These are phyloP conservation scores for Biston stratarius DNA, from an alignment of 2,888 invertebrate genomes.

Conservation along the genomic window DNA sequence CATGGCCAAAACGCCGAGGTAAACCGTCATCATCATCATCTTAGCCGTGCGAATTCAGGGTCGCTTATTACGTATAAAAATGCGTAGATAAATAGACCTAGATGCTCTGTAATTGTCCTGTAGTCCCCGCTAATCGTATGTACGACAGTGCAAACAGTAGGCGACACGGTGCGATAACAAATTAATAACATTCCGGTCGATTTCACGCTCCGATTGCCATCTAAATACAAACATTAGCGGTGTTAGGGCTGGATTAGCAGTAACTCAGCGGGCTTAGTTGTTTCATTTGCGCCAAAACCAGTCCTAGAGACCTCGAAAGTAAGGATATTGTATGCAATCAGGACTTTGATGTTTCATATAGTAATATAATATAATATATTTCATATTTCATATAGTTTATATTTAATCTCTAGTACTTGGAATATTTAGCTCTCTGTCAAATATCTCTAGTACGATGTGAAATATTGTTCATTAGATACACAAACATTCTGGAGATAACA, in stretches of 20 bases:
- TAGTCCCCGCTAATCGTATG: constrained; percentile 28
- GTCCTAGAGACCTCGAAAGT: background rate
- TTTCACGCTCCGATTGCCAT: constrained; percentile 55
- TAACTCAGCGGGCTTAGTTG: background rate
- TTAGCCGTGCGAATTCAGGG: too few relatives aligned
- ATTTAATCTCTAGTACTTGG: too few relatives aligned
- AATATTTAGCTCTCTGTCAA: too few relatives aligned
- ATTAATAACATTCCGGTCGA: constrained; percentile 54
- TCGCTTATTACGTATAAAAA: background rate
- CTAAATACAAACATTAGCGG: constrained; percentile 47
- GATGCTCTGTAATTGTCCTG: background rate
- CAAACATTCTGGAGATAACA: too few relatives aligned
- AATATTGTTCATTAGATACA: too few relatives aligned
- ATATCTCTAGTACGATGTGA: too few relatives aligned
- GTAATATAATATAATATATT: too few relatives aligned
- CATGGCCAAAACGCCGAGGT: too few relatives aligned
- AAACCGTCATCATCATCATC: too few relatives aligned
- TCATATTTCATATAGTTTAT: too few relatives aligned
- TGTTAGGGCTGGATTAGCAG: constrained; percentile 14
- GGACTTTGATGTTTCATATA: too few relatives aligned
- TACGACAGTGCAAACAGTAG: constrained; percentile 49
- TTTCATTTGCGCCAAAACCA: background rate
- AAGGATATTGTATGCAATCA: too few relatives aligned
- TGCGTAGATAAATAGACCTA: background rate
- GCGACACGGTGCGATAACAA: constrained; percentile 52